A percentile compares a stretch with the other conserved stretches of the same genome.
Evolutionary conservation across 2,113 vertebrate genomes (phyloP).

Genomic region (Coregonus clupeaformis): DNA sequence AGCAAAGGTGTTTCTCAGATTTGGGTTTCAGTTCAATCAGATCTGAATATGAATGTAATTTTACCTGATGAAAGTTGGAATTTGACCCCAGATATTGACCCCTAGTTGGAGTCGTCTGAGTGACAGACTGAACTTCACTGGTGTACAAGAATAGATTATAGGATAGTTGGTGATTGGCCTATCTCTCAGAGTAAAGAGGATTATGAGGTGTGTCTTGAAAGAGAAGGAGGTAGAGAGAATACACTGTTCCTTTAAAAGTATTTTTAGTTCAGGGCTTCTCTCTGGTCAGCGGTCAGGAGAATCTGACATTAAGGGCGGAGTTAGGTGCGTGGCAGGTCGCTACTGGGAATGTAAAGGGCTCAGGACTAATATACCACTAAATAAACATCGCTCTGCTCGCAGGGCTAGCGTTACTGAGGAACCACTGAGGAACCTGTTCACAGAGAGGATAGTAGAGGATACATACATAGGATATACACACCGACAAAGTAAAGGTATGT

Average conservation of each 20-base stretch:
- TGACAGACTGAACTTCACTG: conserved; percentile 13
- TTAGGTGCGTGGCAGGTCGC: conserved; percentile 46
- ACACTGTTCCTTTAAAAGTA: conserved; percentile 64
- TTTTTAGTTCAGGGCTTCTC: conserved; percentile 58
- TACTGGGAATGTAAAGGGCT: conserved; percentile 67
- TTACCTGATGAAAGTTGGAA: too few species aligned
- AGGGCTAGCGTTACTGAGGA: too few species aligned
- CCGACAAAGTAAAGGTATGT: conserved; percentile 55
- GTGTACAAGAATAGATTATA: conserved; percentile 51
- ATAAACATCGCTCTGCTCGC: conserved; percentile 46
- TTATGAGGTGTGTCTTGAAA: conserved; percentile 51
- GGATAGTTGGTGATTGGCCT: conserved; percentile 60
- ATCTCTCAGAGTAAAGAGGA: conserved; percentile 66
- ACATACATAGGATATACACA: not conserved
- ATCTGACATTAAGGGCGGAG: conserved; percentile 44
- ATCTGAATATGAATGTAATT: too few species aligned
- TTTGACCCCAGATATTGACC: too few species aligned
- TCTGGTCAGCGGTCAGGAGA: conserved; percentile 41
- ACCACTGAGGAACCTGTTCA: too few species aligned
- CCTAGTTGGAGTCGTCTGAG: not conserved
- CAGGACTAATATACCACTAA: conserved; percentile 57
- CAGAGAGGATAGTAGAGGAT: too few species aligned
- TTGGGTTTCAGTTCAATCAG: too few species aligned
- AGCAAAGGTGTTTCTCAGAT: too few species aligned
- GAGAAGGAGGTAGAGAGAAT: conserved; percentile 6